These are phyloP conservation scores for Hydriomena furcata DNA, from an alignment of 2,888 invertebrate genomes.

Conservation along the genomic window DNA sequence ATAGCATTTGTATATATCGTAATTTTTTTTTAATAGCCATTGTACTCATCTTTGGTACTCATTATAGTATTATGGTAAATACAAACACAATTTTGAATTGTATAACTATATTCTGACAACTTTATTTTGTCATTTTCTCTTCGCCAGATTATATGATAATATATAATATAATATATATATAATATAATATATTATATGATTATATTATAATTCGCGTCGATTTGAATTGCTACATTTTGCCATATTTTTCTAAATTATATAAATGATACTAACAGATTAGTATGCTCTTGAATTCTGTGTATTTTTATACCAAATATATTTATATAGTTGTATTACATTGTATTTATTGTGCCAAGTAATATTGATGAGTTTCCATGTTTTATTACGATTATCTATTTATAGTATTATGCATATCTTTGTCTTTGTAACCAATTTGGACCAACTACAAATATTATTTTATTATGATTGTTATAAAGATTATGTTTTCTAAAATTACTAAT, in stretches of 20 bases:
- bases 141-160: too few species aligned
- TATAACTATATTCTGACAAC: too few species aligned
- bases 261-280: background rate
- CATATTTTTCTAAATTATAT: conserved; percentile 1
- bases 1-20: background rate
- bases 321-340: background rate
- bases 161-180: too few species aligned
- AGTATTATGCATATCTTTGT: conserved; percentile 8
- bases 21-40: background rate
- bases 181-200: too few species aligned
- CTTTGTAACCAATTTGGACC: conserved; percentile 3
- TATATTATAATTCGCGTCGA: too few species aligned
- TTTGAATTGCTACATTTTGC: conserved; percentile 2
- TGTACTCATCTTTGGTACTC: too few species aligned
- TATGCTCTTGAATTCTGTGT: background rate
- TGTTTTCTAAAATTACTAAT: too few species aligned
- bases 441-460: too few species aligned
- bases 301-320: conserved; percentile 26
- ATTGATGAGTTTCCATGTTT: conserved; percentile 2
- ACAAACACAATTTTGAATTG: too few species aligned
- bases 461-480: too few species aligned
- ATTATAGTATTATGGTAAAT: too few species aligned
- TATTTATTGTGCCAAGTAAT: conserved; percentile 9
- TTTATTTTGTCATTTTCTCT: too few species aligned
- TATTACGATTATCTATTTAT: background rate